Evolutionary conservation across 2,113 vertebrate genomes (phyloP).

Genomic region (Pseudois nayaur): DNA sequence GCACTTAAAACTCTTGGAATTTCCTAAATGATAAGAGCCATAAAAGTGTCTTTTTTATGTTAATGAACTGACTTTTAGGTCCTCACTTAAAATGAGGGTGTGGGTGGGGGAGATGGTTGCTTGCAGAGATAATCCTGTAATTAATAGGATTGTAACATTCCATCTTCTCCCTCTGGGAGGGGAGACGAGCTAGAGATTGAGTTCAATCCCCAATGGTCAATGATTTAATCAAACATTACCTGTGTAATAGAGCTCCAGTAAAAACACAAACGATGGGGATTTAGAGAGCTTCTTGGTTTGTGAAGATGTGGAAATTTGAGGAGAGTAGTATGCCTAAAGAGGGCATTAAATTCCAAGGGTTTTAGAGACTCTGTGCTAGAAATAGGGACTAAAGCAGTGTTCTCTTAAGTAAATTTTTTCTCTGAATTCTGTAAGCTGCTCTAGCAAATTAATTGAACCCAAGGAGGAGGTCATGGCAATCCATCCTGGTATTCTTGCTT

Average conservation of each 20-base stretch:
- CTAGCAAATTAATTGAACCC: neutral
- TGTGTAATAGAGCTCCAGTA: neutral
- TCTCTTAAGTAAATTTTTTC: neutral
- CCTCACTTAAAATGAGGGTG: neutral
- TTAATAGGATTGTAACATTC: neutral
- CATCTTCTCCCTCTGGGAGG: neutral
- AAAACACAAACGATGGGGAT: neutral
- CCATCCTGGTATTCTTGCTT: neutral
- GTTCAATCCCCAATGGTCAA: neutral
- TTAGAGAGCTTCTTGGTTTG: neutral
- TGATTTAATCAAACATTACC: neutral
- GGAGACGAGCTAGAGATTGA: neutral
- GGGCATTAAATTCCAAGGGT: neutral
- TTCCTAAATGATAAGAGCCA: neutral
- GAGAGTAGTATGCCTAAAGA: neutral
- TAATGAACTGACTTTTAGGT: neutral
- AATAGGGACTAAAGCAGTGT: neutral
- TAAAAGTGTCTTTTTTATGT: neutral
- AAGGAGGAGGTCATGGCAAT: neutral
- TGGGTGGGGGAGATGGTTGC: neutral
- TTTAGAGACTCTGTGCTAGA: neutral
- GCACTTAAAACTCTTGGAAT: neutral
- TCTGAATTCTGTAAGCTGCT: neutral
- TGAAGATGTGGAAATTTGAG: neutral
- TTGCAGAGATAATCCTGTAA: neutral